phyloP scores from a whole-genome alignment of 2,888 invertebrate genomes.

The Brachycybe producta region DNA sequence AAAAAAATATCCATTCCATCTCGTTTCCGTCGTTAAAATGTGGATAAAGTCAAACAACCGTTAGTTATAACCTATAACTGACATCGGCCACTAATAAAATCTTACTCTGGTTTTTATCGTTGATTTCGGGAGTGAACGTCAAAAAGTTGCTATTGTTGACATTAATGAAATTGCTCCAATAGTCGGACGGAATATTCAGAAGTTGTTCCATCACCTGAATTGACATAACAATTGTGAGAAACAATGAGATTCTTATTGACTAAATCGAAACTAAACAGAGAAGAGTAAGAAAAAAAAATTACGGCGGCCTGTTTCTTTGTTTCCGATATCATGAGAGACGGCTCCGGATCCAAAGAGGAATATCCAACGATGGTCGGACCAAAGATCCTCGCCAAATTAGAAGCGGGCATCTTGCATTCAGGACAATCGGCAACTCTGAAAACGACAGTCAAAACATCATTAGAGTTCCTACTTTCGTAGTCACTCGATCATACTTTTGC shows the following conservation, averaged over 20 bases:
- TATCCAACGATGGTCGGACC: slow-evolving; percentile 90
- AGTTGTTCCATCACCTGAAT: slow-evolving; percentile 54
- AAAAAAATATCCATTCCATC: too few relatives aligned
- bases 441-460: neutral
- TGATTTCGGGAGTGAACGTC: neutral
- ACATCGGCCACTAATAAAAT: too few relatives aligned
- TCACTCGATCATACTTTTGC: slow-evolving; percentile 46
- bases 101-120: neutral
- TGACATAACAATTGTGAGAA: neutral
- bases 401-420: slow-evolving; percentile 81
- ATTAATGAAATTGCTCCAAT: slow-evolving; percentile 59
- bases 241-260: neutral
- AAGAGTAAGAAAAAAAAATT: neutral
- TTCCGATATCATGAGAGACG: slow-evolving; percentile 58
- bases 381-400: slow-evolving; percentile 79
- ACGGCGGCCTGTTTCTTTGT: slow-evolving; percentile 51
- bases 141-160: slow-evolving; percentile 3
- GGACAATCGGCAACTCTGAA: slow-evolving; percentile 62
- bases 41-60: too few relatives aligned
- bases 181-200: slow-evolving; percentile 55
- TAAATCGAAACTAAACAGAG: neutral
- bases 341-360: slow-evolving; percentile 52
- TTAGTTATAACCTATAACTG: too few relatives aligned
- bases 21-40: too few relatives aligned
- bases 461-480: neutral